Percentiles rank a stretch among this genome's conserved stretches.
Conservation (phyloP, 1,140 invertebrate species). For the Piezodorus guildinii region DNA sequence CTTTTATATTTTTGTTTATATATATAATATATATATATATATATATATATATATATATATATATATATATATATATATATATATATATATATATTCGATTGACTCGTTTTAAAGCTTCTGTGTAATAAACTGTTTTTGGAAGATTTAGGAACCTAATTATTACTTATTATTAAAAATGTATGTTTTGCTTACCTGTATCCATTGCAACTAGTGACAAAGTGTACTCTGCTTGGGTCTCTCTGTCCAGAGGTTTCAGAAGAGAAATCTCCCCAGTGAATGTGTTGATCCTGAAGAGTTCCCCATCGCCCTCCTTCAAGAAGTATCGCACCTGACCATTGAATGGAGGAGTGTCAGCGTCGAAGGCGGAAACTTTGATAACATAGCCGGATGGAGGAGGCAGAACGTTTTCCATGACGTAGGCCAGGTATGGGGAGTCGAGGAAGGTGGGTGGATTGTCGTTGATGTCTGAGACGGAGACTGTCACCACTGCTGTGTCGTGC, state of each 20-base stretch:
- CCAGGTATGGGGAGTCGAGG: slow-evolving; percentile 77
- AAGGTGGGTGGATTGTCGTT: slow-evolving; percentile 93
- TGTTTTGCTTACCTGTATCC: slow-evolving; percentile 76
- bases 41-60: too few species aligned
- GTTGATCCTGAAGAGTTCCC: slow-evolving; percentile 77
- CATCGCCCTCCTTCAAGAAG: slow-evolving; percentile 83
- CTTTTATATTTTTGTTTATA: too few species aligned
- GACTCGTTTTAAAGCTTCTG: too few species aligned
- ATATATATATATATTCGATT: too few species aligned
- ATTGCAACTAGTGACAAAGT: slow-evolving; percentile 75
- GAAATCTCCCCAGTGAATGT: slow-evolving; percentile 78
- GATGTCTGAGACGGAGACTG: slow-evolving; percentile 66
- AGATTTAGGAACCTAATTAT: too few species aligned
- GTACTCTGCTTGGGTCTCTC: slow-evolving; percentile 71
- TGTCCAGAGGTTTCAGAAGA: slow-evolving; percentile 64
- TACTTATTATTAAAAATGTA: too few species aligned
- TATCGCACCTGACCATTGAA: slow-evolving; percentile 82
- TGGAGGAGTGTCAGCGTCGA: slow-evolving; percentile 80
- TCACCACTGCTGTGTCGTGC: slow-evolving; percentile 55
- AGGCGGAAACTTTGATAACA: slow-evolving; percentile 68
- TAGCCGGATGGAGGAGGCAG: slow-evolving; percentile 54
- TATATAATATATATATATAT: too few species aligned
- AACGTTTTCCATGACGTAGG: slow-evolving; percentile 85
- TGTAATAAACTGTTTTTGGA: too few species aligned
- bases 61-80: too few species aligned